Evolutionary conservation across 2,888 invertebrate species (phyloP).

Genomic region (Shargacucullia verbasci): DNA sequence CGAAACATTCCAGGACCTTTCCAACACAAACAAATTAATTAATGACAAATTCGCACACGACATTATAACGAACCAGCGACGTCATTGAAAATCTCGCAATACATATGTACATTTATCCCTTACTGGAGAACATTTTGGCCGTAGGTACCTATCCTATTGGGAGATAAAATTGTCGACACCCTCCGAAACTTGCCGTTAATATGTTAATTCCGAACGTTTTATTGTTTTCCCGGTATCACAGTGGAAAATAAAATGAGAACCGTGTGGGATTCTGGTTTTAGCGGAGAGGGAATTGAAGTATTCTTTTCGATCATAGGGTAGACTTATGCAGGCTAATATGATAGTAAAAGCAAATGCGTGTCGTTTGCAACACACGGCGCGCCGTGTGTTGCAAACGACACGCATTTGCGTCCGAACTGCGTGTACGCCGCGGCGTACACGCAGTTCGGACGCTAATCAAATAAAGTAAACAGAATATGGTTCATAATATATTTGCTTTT

Average conservation of each 20-base stretch:
- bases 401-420: too few species aligned
- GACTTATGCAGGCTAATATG: neutral
- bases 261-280: slow-evolving; percentile 36
- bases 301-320: slow-evolving; percentile 8
- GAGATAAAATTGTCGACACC: slow-evolving; percentile 47
- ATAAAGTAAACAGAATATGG: too few species aligned
- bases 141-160: slow-evolving; percentile 33
- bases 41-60: neutral
- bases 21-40: neutral
- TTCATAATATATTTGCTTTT: too few species aligned
- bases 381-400: too few species aligned
- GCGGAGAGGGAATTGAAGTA: slow-evolving; percentile 18
- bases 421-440: too few species aligned
- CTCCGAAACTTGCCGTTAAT: slow-evolving; percentile 60
- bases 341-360: too few species aligned
- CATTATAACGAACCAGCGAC: slow-evolving; percentile 30
- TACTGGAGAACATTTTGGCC: slow-evolving; percentile 41
- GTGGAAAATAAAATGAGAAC: slow-evolving; percentile 53
- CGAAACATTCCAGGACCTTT: too few species aligned
- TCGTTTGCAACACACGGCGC: too few species aligned
- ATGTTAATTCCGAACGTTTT: slow-evolving; percentile 70
- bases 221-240: slow-evolving; percentile 63
- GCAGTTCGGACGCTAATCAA: too few species aligned
- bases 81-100: slow-evolving; percentile 42
- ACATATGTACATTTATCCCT: slow-evolving; percentile 44